A percentile compares a stretch with the other conserved stretches of the same genome.
Evolutionary conservation across 2,888 invertebrate species (phyloP).

Genomic region (Agonopterix heracliana): DNA sequence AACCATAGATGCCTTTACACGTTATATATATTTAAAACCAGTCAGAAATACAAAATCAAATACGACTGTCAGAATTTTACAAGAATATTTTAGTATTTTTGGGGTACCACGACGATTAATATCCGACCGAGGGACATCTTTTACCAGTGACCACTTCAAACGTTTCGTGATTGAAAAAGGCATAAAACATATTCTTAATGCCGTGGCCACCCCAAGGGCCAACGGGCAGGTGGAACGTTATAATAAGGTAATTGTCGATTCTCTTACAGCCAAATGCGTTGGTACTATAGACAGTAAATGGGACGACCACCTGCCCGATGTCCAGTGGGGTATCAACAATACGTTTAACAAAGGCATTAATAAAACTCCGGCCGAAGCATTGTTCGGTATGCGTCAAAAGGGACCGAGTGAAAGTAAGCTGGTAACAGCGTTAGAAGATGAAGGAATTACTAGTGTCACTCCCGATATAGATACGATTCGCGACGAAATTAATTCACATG

Average conservation of each 20-base stretch:
- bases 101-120: background rate
- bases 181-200: slow-evolving; percentile 23
- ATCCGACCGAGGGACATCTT: slow-evolving; percentile 24
- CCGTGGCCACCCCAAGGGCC: slow-evolving; percentile 15
- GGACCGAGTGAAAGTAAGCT: background rate
- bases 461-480: background rate
- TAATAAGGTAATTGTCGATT: slow-evolving; percentile 5
- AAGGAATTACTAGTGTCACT: no score
- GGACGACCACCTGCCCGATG: slow-evolving; percentile 6
- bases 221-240: slow-evolving; percentile 3
- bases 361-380: slow-evolving; percentile 5
- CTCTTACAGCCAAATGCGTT: slow-evolving; percentile 3
- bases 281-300: slow-evolving; percentile 2
- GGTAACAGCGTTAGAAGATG: background rate
- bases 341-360: slow-evolving; percentile 7
- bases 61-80: background rate
- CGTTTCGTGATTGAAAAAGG: slow-evolving; percentile 25
- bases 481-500: background rate
- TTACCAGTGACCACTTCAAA: slow-evolving; percentile 34
- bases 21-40: slow-evolving; percentile 1
- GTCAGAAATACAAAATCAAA: background rate
- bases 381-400: slow-evolving; percentile 4
- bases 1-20: slow-evolving; percentile 3
- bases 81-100: background rate
- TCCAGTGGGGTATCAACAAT: slow-evolving; percentile 13